Percentiles rank a stretch among this genome's conserved stretches.
phyloP scores from a whole-genome alignment of 2,888 invertebrate species.

The Lagria hirta region DNA sequence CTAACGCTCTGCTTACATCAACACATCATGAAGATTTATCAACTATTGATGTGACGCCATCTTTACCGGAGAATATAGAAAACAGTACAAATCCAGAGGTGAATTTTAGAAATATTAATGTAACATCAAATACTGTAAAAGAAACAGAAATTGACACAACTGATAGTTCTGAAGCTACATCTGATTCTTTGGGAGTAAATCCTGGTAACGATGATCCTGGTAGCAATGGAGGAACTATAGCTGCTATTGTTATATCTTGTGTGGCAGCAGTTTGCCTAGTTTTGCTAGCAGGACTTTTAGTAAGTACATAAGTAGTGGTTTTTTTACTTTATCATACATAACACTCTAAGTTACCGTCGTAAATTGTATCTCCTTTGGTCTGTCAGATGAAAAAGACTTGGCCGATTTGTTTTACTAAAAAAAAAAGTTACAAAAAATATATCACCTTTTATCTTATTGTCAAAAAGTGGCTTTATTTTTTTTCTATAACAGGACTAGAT shows the following conservation, averaged over 20 bases:
- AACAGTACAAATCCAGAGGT: not conserved
- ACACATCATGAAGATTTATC: conserved; percentile 14
- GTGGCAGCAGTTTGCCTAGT: conserved; percentile 78
- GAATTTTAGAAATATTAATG: not conserved
- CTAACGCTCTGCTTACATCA: conserved; percentile 12
- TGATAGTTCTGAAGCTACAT: conserved; percentile 34
- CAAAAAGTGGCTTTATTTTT: too few species aligned
- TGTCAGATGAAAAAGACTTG: too few species aligned
- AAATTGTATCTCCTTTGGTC: too few species aligned
- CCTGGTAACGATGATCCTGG: conserved; percentile 44
- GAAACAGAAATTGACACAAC: conserved; percentile 16
- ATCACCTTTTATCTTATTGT: too few species aligned
- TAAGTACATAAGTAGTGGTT: too few species aligned
- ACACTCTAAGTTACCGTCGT: too few species aligned
- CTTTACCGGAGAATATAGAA: not conserved
- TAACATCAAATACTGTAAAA: conserved; percentile 18
- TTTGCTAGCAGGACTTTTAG: conserved; percentile 74
- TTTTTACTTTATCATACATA: too few species aligned
- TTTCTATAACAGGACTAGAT: too few species aligned
- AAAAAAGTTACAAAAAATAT: too few species aligned
- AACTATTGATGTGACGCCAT: conserved; percentile 3
- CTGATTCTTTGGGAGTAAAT: conserved; percentile 45
- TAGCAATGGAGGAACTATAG: conserved; percentile 69
- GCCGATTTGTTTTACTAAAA: too few species aligned
- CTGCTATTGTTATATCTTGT: conserved; percentile 79